Percentiles rank a stretch among this genome's conserved stretches.
Evolutionary conservation across 2,888 invertebrate species (phyloP).

Genomic region (Hermaeophaga mercurialis): DNA sequence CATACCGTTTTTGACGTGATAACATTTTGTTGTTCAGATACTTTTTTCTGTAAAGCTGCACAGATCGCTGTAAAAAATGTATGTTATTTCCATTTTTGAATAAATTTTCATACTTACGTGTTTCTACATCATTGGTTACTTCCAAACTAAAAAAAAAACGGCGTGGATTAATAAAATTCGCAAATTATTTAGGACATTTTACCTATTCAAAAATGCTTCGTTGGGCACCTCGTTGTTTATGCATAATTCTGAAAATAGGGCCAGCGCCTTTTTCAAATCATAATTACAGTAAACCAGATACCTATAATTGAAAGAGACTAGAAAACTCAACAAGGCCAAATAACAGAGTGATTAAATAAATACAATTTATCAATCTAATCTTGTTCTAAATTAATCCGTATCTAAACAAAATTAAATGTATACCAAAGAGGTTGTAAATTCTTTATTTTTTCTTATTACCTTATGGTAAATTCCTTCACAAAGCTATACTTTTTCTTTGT

Average conservation of each 20-base stretch:
- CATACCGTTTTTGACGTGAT: constrained; percentile 19
- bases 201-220: constrained; percentile 32
- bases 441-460: too few relatives aligned
- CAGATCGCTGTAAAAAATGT: constrained; percentile 15
- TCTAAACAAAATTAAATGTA: too few relatives aligned
- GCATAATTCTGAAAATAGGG: constrained; percentile 28
- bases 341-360: too few relatives aligned
- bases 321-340: too few relatives aligned
- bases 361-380: too few relatives aligned
- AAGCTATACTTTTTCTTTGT: too few relatives aligned
- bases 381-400: too few relatives aligned
- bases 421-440: too few relatives aligned
- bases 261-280: constrained; percentile 31
- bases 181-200: constrained; percentile 1
- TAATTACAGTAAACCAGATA: constrained; percentile 31
- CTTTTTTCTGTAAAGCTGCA: constrained; percentile 5
- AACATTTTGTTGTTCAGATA: background rate
- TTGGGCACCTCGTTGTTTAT: constrained; percentile 30
- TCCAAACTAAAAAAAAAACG: background rate
- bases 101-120: constrained; percentile 1
- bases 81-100: too few relatives aligned
- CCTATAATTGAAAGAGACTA: constrained; percentile 25
- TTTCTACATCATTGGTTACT: background rate
- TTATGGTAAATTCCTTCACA: too few relatives aligned
- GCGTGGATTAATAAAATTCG: too few relatives aligned